Evolutionary conservation across 2,797 vertebrate genomes (phyloP).

Genomic region (Lithobates pipiens): DNA sequence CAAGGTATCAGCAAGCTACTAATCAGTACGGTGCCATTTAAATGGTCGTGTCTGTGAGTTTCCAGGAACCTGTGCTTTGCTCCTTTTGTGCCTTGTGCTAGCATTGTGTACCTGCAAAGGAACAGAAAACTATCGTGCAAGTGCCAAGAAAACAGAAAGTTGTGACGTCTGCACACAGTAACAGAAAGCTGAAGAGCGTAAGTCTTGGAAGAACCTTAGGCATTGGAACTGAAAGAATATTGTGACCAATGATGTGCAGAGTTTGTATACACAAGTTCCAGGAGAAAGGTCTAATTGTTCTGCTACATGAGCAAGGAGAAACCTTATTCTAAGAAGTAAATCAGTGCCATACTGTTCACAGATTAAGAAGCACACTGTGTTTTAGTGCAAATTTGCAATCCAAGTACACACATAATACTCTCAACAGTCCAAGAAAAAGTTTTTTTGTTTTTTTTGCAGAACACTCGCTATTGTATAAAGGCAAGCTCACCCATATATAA

Average conservation of each 20-base stretch:
- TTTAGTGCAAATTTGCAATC: neutral
- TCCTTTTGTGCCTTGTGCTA: slow-evolving; percentile 38
- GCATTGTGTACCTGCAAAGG: slow-evolving; percentile 34
- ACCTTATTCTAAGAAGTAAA: slow-evolving; percentile 36
- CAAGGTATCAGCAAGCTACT: neutral
- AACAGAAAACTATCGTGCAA: slow-evolving; percentile 5
- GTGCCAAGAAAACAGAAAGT: slow-evolving; percentile 41
- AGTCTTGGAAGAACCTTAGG: slow-evolving; percentile 43
- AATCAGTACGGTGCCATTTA: neutral
- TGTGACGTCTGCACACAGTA: neutral
- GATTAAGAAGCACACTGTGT: slow-evolving; percentile 39
- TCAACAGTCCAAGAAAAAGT: neutral
- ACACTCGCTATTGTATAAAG: no score
- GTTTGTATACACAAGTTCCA: slow-evolving; percentile 42
- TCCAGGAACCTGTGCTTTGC: slow-evolving; percentile 55
- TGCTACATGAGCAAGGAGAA: slow-evolving; percentile 46
- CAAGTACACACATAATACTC: slow-evolving; percentile 13
- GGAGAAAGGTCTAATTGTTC: slow-evolving; percentile 56
- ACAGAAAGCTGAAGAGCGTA: neutral
- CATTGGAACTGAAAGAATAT: slow-evolving; percentile 23
- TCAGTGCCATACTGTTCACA: slow-evolving; percentile 32
- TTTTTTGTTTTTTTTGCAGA: neutral
- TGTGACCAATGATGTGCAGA: neutral
- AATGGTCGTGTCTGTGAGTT: slow-evolving; percentile 11
- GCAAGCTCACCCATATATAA: neutral